Base-by-base conservation (phyloP, 2,888 invertebrate genomes). In the Escarpia spicata region DNA sequence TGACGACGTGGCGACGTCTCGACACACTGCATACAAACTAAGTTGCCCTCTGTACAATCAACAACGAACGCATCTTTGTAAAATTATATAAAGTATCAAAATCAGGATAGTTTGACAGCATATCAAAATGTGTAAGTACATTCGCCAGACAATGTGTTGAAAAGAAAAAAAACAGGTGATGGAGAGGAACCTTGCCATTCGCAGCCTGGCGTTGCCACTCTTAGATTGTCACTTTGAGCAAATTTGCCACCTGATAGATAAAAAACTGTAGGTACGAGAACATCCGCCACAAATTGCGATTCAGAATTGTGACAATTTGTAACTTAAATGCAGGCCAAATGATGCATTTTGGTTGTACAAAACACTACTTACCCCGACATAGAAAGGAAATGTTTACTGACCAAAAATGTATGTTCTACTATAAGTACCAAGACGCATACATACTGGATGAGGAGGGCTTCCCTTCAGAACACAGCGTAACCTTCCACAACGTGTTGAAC, bases 1-100 rank as follows among this genome's bases (percentile, higher is more conserved):
- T 15, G 26, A 60, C 26, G 60, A 26, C 60, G 60, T 10, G 10
- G 19, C 26, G 75, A 75, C 75, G 26, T 75, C 75, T 75, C n/a
- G 75, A 75, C 75, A 4, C 19, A 75, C 75, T 75, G 75, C 75
- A 75, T 75, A 75, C 75, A 75, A 75, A 75, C 75, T 75, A 75
- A 19, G 75, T 75, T 75, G 75, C 75, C 75, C 75, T 75, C 75
- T 75, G 75, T 75, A 75, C 75, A 75, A 75, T 75, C 75, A 75
- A 75, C 75, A 75, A 75, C 75, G 26, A 75, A 75, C 75, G 26
- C 75, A 75, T 75, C 75, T 75, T 75, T 75, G 75, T 75, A 75
- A 75, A 75, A 75, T 75, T 75, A 75, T 75, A 75, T 75, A 75
- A 75, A 75, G 75, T 75, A 75, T 75, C 75, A 75, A 75, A 75